A percentile compares a stretch with the other conserved stretches of the same genome.
These are phyloP conservation scores for Myotis brandtii DNA, from an alignment of 2,113 vertebrate genomes.

Conservation along the genomic window DNA sequence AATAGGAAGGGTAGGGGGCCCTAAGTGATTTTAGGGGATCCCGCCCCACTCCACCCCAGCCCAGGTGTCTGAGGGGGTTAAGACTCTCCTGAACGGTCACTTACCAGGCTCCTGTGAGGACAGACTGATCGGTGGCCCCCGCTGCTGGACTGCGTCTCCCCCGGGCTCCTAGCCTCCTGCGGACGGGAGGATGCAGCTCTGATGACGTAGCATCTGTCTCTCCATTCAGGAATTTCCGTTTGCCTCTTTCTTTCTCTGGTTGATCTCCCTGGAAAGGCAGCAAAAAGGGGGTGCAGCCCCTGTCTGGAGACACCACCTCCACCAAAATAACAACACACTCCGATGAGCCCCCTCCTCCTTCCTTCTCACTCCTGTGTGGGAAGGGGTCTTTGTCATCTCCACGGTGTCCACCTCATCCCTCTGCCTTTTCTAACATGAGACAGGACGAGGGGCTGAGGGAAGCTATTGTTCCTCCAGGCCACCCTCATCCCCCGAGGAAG, in stretches of 20 bases:
- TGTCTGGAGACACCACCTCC: slow-evolving; percentile 44
- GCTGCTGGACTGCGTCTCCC: slow-evolving; percentile 81
- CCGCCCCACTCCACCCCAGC: background rate
- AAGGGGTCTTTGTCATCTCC: slow-evolving; percentile 54
- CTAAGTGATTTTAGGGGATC: background rate
- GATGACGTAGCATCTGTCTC: slow-evolving; percentile 90
- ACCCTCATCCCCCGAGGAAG: slow-evolving; percentile 3
- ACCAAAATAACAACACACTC: slow-evolving; percentile 48
- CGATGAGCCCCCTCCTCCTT: background rate
- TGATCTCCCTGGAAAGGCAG: slow-evolving; percentile 73
- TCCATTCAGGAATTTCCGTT: slow-evolving; percentile 90
- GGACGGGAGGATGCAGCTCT: slow-evolving; percentile 88
- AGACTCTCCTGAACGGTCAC: background rate
- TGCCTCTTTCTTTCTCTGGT: slow-evolving; percentile 66
- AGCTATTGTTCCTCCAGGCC: slow-evolving; percentile 62
- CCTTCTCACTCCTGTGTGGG: background rate
- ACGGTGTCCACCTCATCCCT: background rate
- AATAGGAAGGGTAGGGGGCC: background rate
- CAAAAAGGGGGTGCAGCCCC: slow-evolving; percentile 68
- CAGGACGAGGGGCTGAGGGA: slow-evolving; percentile 52
- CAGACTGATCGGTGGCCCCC: background rate
- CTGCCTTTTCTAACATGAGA: slow-evolving; percentile 58
- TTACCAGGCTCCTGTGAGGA: slow-evolving; percentile 54
- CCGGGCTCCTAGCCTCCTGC: slow-evolving; percentile 83
- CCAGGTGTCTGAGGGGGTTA: background rate